Evolutionary conservation across 2,113 vertebrate species (phyloP).

Genomic region (Anarhynchus alexandrinus): DNA sequence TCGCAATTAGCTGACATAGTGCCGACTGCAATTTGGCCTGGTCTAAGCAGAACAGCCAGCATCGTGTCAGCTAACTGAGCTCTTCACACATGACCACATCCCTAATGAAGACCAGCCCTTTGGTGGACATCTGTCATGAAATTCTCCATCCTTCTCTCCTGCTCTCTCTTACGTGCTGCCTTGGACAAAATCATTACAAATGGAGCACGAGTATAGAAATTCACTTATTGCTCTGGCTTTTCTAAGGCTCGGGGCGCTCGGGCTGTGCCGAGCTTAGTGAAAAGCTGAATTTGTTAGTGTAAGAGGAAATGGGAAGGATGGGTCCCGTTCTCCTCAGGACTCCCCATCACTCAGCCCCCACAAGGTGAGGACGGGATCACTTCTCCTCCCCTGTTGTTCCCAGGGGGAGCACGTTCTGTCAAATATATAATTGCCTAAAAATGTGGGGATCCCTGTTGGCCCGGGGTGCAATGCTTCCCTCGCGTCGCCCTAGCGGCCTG

Average conservation of each 20-base stretch:
- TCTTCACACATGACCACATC: background rate
- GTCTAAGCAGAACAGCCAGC: background rate
- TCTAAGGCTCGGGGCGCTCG: background rate
- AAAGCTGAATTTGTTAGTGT: fast-evolving
- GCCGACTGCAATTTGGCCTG: background rate
- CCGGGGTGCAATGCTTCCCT: background rate
- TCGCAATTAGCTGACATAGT: background rate
- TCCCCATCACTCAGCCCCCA: background rate
- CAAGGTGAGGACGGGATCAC: background rate
- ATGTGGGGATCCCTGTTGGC: background rate
- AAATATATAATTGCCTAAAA: background rate
- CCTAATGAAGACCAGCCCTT: background rate
- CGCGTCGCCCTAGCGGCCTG: background rate
- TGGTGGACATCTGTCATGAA: background rate
- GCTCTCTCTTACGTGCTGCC: background rate
- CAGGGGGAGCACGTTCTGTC: background rate
- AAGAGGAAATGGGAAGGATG: background rate
- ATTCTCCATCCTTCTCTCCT: background rate
- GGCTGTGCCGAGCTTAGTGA: background rate
- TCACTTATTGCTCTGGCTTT: background rate
- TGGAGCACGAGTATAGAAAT: background rate
- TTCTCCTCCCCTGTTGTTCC: background rate
- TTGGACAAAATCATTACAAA: background rate
- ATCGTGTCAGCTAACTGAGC: background rate
- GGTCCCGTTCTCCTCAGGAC: background rate